These are phyloP conservation scores for Rostratula benghalensis DNA, from an alignment of 2,113 vertebrate genomes.

Conservation along the genomic window DNA sequence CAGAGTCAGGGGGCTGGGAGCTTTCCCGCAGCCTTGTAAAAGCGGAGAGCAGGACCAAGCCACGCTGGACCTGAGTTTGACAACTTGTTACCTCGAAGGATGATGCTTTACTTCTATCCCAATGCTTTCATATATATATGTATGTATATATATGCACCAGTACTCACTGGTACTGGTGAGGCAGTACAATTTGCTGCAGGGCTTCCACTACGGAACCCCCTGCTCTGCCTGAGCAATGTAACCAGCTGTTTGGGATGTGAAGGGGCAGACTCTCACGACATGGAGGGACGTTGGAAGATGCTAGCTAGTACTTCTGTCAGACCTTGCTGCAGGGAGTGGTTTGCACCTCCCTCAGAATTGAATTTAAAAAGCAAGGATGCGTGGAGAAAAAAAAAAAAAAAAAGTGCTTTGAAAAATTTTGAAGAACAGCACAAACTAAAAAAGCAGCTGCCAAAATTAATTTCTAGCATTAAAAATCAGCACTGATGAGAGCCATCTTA, in stretches of 20 bases:
- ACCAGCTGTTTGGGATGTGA: background rate
- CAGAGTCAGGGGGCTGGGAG: fast-evolving
- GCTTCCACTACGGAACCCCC: background rate
- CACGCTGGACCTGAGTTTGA: background rate
- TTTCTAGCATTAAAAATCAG: constrained; percentile 68
- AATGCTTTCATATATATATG: background rate
- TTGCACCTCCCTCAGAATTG: constrained; percentile 16
- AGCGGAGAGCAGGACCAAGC: background rate
- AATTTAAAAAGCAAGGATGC: constrained; percentile 1
- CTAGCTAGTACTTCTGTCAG: constrained; percentile 7
- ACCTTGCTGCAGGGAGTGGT: background rate
- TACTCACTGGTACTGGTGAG: background rate
- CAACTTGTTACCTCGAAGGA: background rate
- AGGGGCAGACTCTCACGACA: background rate
- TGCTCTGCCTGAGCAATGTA: background rate
- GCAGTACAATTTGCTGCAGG: background rate
- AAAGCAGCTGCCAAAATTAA: constrained; percentile 15
- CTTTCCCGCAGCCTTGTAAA: background rate
- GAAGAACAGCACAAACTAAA: constrained; percentile 50
- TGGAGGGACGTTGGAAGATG: background rate
- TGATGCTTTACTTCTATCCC: background rate
- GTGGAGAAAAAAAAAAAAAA: background rate
- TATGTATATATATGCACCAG: background rate
- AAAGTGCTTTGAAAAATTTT: constrained; percentile 29
- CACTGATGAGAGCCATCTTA: constrained; percentile 67